Conservation (phyloP, 2,888 invertebrate species). For the Drosophila engyochracea region DNA sequence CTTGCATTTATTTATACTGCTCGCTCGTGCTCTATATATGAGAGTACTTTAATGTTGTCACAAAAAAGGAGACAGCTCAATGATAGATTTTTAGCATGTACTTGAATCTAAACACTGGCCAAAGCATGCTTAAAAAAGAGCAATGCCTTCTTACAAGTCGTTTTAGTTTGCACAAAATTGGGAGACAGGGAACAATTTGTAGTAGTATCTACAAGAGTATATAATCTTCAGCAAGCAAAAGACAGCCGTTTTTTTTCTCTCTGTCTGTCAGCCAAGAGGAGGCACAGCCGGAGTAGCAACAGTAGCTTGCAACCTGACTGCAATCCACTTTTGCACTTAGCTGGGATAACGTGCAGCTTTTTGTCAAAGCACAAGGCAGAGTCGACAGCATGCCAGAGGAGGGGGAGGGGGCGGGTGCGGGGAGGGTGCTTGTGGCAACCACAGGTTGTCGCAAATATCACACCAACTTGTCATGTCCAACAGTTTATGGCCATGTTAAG, state of each 20-base stretch:
- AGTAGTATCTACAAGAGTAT: not conserved
- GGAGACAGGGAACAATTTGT: not conserved
- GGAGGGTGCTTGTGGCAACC: slow-evolving; percentile 15
- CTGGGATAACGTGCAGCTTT: slow-evolving; percentile 75
- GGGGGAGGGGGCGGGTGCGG: not conserved
- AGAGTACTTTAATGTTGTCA: not conserved
- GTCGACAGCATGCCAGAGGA: slow-evolving; percentile 6
- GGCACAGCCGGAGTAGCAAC: slow-evolving; percentile 2
- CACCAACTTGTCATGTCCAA: slow-evolving; percentile 81
- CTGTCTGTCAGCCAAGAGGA: not conserved
- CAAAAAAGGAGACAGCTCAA: not conserved
- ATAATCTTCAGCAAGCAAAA: slow-evolving; percentile 3
- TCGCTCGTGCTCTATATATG: slow-evolving; percentile 1
- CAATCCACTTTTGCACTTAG: slow-evolving; percentile 80
- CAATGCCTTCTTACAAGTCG: not conserved
- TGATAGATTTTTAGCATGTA: not conserved
- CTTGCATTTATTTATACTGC: slow-evolving; percentile 41
- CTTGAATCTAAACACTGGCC: not conserved
- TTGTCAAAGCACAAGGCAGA: slow-evolving; percentile 57
- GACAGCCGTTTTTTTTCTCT: not conserved
- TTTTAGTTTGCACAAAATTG: not conserved
- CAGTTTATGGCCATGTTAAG: slow-evolving; percentile 76
- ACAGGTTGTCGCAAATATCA: slow-evolving; percentile 79
- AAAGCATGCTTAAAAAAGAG: not conserved
- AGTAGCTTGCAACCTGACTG: slow-evolving; percentile 35